Base-by-base conservation (phyloP, 53 echinoderm and acorn worm genomes). In the Antedon mediterranea region DNA sequence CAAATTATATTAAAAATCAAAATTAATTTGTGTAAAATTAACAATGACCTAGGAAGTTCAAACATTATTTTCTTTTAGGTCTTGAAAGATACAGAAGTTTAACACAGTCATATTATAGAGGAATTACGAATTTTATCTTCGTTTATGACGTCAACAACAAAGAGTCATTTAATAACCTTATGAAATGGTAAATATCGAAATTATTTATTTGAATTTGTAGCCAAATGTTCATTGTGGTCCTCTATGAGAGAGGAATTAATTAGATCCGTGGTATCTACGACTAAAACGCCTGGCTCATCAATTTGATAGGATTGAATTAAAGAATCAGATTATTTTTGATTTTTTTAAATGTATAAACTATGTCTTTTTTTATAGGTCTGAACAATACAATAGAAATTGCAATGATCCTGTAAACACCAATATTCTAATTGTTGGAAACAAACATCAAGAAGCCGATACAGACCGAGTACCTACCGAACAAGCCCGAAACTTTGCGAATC, bases 11-110 rank as follows among this genome's bases (percentile, higher is more conserved):
- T 4, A 37, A 37, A 37, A 37, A 37, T 6, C 37, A 37, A 6
- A n/a, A 37, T 37, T 37, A 37, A 37, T 37, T 37, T 37, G 11
- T 37, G 37, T 37, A 6, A 37, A 37, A 6, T 37, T 37, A 37
- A 37, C 37, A 4, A 6, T 37, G 4, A 37, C 11, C 11, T 37
- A 37, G 11, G 11, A 37, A 6, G 37, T 37, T 37, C 11, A 37
- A 37, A 37, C 37, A 11, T 37, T 37, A 37, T 77, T 31, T 30
- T 72, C 44, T 32, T 79, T 5, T 82, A 93, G 93, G 93, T 71
- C 88, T 93, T 90, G 93, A 93, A 71, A 79, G 93, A 30, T 88
- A 93, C 33, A 81, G 93, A 34, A 93, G 93, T 85, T 81, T 93
- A 20, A 93, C 93, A 27, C 90, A 75, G 76, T 90, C 93, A 31